Evolutionary conservation across 2,797 vertebrate genomes (phyloP).

Genomic region (Neosalanx taihuensis): DNA sequence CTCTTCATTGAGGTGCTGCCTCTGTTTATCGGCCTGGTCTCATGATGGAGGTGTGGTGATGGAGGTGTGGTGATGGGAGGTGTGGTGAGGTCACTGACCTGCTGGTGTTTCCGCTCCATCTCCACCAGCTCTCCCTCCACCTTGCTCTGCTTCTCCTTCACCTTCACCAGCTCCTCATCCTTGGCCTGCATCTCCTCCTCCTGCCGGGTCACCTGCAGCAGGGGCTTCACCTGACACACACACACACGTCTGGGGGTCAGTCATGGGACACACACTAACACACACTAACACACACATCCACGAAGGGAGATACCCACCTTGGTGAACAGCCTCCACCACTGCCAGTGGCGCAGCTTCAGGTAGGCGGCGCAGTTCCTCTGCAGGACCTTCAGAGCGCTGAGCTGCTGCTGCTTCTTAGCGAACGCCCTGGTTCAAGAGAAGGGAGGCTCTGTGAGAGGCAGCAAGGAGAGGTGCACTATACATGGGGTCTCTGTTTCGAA

Average conservation of each 20-base stretch:
- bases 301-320: slow-evolving; percentile 62
- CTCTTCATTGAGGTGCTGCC: no score
- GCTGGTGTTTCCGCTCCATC: slow-evolving; percentile 95
- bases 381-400: slow-evolving; percentile 84
- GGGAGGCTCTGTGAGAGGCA: neutral
- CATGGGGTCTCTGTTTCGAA: neutral
- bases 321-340: slow-evolving; percentile 89
- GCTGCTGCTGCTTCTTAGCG: slow-evolving; percentile 85
- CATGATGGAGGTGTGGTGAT: neutral
- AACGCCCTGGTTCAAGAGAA: slow-evolving; percentile 70
- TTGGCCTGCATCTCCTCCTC: slow-evolving; percentile 96
- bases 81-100: slow-evolving; percentile 70
- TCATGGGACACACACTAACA: neutral
- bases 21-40: no score
- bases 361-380: slow-evolving; percentile 86
- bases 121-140: slow-evolving; percentile 93
- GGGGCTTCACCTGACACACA: slow-evolving; percentile 87
- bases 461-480: neutral
- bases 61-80: no score
- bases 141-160: slow-evolving; percentile 93
- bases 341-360: slow-evolving; percentile 87
- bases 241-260: slow-evolving; percentile 5
- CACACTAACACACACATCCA: neutral
- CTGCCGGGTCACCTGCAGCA: slow-evolving; percentile 95
- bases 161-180: slow-evolving; percentile 93